A percentile compares a stretch with the other conserved stretches of the same genome.
Conservation (phyloP, 2,888 invertebrate genomes). For the Hydrotaea cyrtoneurina region DNA sequence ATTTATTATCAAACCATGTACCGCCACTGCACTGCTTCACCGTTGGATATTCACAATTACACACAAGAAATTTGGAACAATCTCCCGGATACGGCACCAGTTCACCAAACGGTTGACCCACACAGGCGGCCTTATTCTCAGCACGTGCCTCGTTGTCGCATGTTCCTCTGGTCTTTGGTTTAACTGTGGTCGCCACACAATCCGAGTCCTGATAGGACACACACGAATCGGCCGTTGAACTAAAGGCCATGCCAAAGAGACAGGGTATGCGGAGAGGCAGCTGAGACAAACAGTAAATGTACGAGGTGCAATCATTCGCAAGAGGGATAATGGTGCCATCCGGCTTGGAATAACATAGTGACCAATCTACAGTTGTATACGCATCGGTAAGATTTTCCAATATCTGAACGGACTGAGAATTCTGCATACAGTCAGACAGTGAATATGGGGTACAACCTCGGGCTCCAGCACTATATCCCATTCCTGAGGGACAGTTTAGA, state of each 20-base stretch:
- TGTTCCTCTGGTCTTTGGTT: not conserved
- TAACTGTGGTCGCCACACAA: conserved; percentile 5
- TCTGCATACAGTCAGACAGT: conserved; percentile 29
- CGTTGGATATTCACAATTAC: conserved; percentile 73
- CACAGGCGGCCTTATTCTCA: conserved; percentile 70
- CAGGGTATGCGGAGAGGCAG: conserved; percentile 55
- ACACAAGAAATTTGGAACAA: conserved; percentile 72
- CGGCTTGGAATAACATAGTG: conserved; percentile 44
- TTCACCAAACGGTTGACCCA: conserved; percentile 66
- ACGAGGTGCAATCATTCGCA: conserved; percentile 35
- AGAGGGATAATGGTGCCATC: conserved; percentile 53
- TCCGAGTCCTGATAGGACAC: conserved; percentile 37
- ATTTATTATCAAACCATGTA: conserved; percentile 71
- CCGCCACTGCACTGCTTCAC: conserved; percentile 68
- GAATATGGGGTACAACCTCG: conserved; percentile 50
- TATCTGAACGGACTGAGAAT: not conserved
- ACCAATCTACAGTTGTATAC: not conserved
- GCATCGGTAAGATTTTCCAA: not conserved
- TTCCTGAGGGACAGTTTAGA: conserved; percentile 56
- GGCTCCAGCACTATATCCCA: conserved; percentile 47
- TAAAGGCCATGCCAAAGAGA: conserved; percentile 57
- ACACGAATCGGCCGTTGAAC: conserved; percentile 40
- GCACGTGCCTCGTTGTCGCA: conserved; percentile 70
- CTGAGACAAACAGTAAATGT: conserved; percentile 59
- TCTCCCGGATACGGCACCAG: conserved; percentile 74